phyloP scores from a whole-genome alignment of 2,113 vertebrate species.

The Festucalex cinctus region DNA sequence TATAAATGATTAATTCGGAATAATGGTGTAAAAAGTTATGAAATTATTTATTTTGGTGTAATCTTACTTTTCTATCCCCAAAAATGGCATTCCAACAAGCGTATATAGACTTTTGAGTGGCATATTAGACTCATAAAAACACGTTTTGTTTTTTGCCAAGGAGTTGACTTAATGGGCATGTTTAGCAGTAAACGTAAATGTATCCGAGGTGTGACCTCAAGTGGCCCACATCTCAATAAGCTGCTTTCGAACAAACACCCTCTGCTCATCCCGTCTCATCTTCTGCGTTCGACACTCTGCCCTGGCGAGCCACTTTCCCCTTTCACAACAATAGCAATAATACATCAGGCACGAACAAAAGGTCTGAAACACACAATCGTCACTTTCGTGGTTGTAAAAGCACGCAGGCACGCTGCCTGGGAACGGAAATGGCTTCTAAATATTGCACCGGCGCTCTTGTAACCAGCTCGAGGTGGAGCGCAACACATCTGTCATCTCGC shows the following conservation, averaged over 20 bases:
- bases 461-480: background rate
- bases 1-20: no score
- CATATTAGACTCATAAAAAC: no score
- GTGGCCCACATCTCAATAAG: constrained; percentile 8
- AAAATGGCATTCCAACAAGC: no score
- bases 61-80: no score
- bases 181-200: background rate
- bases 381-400: constrained; percentile 28
- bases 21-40: no score
- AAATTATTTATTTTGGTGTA: no score
- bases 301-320: background rate
- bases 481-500: constrained; percentile 55
- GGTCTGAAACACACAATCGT: constrained; percentile 32
- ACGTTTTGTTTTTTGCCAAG: no score
- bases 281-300: constrained; percentile 5
- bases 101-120: no score
- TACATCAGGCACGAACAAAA: background rate
- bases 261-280: constrained; percentile 11
- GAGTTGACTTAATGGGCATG: background rate
- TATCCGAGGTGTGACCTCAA: constrained; percentile 13
- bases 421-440: constrained; percentile 32
- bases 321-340: constrained; percentile 6
- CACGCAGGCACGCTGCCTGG: constrained; percentile 14
- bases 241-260: constrained; percentile 9
- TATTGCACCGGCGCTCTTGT: background rate